A percentile compares a stretch with the other conserved stretches of the same genome.
Evolutionary conservation across 2,113 vertebrate genomes (phyloP).

Genomic region (Chaetodon auriga): DNA sequence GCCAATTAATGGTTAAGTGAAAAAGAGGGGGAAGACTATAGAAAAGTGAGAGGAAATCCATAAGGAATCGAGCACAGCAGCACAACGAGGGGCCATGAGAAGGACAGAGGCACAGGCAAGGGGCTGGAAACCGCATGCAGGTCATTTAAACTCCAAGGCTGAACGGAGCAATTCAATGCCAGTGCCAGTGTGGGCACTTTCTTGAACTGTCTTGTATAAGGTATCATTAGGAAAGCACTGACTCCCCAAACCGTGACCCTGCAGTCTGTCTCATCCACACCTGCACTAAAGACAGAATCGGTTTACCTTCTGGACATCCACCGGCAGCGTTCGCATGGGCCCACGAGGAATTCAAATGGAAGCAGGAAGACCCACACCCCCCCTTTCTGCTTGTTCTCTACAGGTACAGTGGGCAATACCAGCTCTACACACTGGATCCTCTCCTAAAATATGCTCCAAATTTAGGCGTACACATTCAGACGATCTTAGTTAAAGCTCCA

Average conservation of each 20-base stretch:
- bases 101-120: conserved; percentile 80
- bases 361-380: conserved; percentile 40
- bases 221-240: conserved; percentile 69
- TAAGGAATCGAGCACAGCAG: conserved; percentile 82
- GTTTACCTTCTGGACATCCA: conserved; percentile 77
- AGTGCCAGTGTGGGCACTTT: conserved; percentile 73
- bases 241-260: conserved; percentile 73
- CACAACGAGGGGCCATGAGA: conserved; percentile 83
- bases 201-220: conserved; percentile 79
- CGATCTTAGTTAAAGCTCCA: conserved; percentile 15
- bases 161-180: conserved; percentile 83
- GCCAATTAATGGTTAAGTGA: conserved; percentile 26
- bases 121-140: conserved; percentile 84
- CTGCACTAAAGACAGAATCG: conserved; percentile 59
- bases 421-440: conserved; percentile 24
- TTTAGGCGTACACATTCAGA: conserved; percentile 20
- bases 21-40: conserved; percentile 81
- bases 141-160: conserved; percentile 90
- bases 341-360: conserved; percentile 64
- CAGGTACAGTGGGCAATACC: conserved; percentile 38
- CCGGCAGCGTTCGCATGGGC: conserved; percentile 63
- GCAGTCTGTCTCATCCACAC: conserved; percentile 72
- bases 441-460: conserved; percentile 8
- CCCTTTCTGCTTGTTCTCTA: conserved; percentile 49
- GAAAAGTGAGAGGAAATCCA: conserved; percentile 77